phyloP scores from a whole-genome alignment of 1,140 invertebrate genomes.

The Orchesella cincta region DNA sequence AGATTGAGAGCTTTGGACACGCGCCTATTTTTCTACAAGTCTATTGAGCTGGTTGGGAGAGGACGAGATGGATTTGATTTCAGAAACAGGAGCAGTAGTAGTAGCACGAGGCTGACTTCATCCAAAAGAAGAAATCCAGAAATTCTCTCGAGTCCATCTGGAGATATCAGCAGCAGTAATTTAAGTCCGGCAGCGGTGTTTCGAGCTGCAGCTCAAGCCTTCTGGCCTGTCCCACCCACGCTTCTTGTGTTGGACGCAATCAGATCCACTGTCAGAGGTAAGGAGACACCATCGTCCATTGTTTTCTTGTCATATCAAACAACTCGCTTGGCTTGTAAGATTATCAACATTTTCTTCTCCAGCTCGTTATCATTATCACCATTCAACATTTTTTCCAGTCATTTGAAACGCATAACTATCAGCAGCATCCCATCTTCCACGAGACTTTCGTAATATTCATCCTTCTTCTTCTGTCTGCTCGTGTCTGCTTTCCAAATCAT shows the following conservation, averaged over 20 bases:
- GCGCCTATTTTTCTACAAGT: constrained; percentile 45
- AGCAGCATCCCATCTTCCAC: too few relatives aligned
- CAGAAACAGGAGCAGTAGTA: neutral
- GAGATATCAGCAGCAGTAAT: neutral
- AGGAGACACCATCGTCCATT: neutral
- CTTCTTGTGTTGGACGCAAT: constrained; percentile 39
- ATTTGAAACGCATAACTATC: too few relatives aligned
- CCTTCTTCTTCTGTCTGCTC: neutral
- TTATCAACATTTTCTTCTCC: too few relatives aligned
- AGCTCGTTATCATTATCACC: too few relatives aligned
- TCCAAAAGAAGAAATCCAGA: neutral
- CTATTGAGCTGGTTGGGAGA: neutral
- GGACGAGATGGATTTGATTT: neutral
- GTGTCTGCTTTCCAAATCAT: neutral
- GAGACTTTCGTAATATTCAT: too few relatives aligned
- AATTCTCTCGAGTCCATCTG: neutral
- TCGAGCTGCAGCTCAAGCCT: constrained; percentile 29
- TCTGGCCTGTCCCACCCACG: constrained; percentile 47
- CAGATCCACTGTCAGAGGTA: constrained; percentile 45
- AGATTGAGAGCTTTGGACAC: constrained; percentile 41
- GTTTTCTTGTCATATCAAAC: constrained; percentile 20
- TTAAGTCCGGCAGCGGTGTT: neutral
- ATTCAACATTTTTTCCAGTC: too few relatives aligned
- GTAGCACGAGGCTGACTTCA: neutral
- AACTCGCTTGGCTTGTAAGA: too few relatives aligned